Base-by-base conservation (phyloP, 1,140 invertebrate species). In the Papilio machaon region DNA sequence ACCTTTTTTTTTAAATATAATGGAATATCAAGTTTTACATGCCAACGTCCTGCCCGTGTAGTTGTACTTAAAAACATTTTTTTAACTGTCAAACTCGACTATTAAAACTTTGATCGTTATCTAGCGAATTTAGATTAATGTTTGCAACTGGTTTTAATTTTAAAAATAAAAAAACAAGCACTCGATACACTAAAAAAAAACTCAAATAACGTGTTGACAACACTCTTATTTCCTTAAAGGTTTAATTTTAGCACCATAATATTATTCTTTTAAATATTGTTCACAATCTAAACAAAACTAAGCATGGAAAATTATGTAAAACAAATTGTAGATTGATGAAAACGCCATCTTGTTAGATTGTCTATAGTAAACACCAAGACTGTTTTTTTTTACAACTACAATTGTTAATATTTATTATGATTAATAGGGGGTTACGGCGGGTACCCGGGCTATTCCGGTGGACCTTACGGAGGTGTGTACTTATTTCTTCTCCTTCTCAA, bases 401-500 rank as follows among this genome's bases (percentile, higher is more conserved):
- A 11, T 52, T 52, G 17, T 54, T n/a, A 17, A n/a, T 58, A 58
- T n/a, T 58, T 10, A 2, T 58, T 8, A n/a, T 58, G n/a, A 19
- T 58, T 58, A 79, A 0, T 23, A 79, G 77, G 77, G 10, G 77
- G 77, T 7, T 79, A 64, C 43, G 60, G 58, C 77, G 77, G 77
- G 10, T 67, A 79, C 38, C 77, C 77, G 5, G 43, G 38, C 10
- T 79, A 79, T n/a, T n/a, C 47, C 38, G 38, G 58, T n/a, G 77
- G 60, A 17, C 9, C 38, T 3, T 67, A 79, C 43, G 77, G 77
- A 79, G 77, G 77, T 79, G 54, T 79, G 77, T 79, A 79, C 77
- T 46, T 47, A 79, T 79, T 64, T 4, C 58, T 79, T n/a, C 77
- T 79, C 10, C 77, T 79, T 19, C 77, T 79, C 54, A 79, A 79